Conservation (phyloP, 2,888 invertebrate genomes). For the Galerucella nymphaeae region DNA sequence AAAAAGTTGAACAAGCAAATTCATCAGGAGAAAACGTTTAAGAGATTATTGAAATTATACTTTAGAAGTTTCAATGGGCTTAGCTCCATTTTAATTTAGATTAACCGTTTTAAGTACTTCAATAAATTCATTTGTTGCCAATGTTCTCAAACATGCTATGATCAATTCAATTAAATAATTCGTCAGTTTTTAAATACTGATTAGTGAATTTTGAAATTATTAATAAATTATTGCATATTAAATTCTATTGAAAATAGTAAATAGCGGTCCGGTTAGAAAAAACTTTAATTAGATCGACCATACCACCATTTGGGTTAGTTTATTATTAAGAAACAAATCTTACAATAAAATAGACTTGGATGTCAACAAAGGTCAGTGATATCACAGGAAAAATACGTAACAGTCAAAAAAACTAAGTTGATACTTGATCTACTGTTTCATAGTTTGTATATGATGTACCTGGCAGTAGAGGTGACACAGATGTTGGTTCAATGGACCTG, state of each 20-base stretch:
- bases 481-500: not conserved
- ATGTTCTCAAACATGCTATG: not conserved
- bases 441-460: slow-evolving; percentile 4
- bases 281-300: not conserved
- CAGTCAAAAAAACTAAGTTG: not conserved
- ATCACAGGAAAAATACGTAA: slow-evolving; percentile 10
- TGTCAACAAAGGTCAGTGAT: slow-evolving; percentile 1
- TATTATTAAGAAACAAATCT: not conserved
- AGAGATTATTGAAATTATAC: too few relatives aligned
- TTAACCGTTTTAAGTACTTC: not conserved
- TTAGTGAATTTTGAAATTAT: too few relatives aligned
- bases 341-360: not conserved
- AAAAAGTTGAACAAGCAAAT: too few relatives aligned
- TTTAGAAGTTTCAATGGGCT: too few relatives aligned
- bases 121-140: not conserved
- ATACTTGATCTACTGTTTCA: not conserved
- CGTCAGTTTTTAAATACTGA: not conserved
- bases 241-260: too few relatives aligned
- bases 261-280: too few relatives aligned
- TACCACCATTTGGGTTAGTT: not conserved
- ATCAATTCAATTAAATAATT: not conserved
- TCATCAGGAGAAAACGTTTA: too few relatives aligned
- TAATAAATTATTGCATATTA: too few relatives aligned
- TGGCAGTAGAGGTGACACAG: slow-evolving; percentile 8
- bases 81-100: too few relatives aligned